Conservation (phyloP, 2,888 invertebrate species). For the Scaeva pyrastri region DNA sequence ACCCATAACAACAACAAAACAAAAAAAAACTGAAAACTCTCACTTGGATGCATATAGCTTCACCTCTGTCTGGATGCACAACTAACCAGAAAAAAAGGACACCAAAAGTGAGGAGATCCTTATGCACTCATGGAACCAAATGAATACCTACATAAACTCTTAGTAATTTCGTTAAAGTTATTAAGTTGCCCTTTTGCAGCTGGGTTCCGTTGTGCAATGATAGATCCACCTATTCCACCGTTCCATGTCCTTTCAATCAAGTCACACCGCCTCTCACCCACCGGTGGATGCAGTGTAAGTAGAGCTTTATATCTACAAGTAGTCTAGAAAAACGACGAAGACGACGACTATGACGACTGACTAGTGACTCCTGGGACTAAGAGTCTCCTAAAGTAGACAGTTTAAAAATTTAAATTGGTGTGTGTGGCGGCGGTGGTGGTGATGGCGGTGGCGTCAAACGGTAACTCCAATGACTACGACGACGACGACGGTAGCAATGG, state of each 20-base stretch:
- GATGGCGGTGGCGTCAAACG: too few relatives aligned
- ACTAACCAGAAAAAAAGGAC: slow-evolving; percentile 8
- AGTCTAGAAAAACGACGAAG: slow-evolving; percentile 19
- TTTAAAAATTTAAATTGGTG: slow-evolving; percentile 48
- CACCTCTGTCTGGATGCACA: background rate
- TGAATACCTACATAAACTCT: slow-evolving; percentile 10
- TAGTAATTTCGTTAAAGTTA: slow-evolving; percentile 44
- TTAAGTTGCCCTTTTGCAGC: slow-evolving; percentile 19
- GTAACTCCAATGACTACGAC: too few relatives aligned
- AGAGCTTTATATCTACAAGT: background rate
- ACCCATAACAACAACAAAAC: background rate
- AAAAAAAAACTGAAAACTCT: too few relatives aligned
- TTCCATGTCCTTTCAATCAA: slow-evolving; percentile 21
- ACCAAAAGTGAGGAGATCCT: background rate
- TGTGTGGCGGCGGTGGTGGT: background rate
- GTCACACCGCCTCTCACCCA: too few relatives aligned
- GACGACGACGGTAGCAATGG: background rate
- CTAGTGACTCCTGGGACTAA: background rate
- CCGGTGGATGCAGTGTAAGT: background rate
- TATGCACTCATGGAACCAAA: background rate
- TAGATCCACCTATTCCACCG: background rate
- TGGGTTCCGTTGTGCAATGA: slow-evolving; percentile 13
- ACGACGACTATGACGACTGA: too few relatives aligned
- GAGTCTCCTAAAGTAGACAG: slow-evolving; percentile 26
- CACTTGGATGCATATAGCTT: background rate